phyloP scores from a whole-genome alignment of 2,113 vertebrate species.

The Tachuris rubrigastra region DNA sequence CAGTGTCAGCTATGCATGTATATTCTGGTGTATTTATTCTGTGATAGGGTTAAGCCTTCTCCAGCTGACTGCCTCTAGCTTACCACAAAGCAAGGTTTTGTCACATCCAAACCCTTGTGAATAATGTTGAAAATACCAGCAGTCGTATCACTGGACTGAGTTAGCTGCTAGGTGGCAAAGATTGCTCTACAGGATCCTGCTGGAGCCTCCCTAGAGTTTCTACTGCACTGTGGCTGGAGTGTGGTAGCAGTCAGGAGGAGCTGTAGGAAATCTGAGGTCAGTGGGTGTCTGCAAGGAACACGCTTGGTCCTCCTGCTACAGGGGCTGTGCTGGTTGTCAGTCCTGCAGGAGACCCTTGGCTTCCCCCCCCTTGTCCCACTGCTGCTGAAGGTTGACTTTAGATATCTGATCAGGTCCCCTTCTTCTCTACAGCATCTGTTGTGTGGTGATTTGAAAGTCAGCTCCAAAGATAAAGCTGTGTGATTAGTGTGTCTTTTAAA shows the following conservation, averaged over 20 bases:
- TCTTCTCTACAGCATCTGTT: neutral
- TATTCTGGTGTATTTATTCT: neutral
- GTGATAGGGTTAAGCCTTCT: neutral
- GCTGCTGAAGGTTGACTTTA: accelerated
- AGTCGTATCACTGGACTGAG: neutral
- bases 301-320: accelerated
- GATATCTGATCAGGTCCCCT: neutral
- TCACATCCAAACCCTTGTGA: neutral
- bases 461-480: neutral
- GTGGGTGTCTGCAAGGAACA: neutral
- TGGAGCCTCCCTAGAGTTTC: neutral
- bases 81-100: neutral
- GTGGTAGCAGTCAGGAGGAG: neutral
- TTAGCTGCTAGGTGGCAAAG: neutral
- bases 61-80: neutral
- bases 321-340: neutral
- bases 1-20: neutral
- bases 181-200: neutral
- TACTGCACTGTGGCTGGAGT: neutral
- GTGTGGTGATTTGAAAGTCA: neutral
- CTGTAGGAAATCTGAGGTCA: neutral
- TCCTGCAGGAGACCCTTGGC: neutral
- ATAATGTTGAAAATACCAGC: neutral
- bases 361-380: neutral
- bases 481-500: conserved; percentile 43